Evolutionary conservation across 2,888 invertebrate species (phyloP).

Genomic region (Linnaemya tessellans): DNA sequence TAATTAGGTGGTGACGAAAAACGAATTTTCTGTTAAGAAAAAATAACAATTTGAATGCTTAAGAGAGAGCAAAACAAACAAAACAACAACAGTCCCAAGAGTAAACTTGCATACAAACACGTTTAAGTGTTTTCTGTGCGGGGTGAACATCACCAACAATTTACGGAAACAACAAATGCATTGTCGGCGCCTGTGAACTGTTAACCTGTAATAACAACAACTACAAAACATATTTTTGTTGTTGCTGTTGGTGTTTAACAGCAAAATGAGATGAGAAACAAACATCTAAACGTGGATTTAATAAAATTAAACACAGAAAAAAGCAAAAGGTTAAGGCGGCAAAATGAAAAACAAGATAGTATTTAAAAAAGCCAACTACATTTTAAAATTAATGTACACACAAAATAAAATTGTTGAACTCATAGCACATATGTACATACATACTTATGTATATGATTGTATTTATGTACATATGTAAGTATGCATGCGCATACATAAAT

Average conservation of each 20-base stretch:
- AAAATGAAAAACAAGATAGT: constrained; percentile 43
- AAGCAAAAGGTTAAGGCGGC: constrained; percentile 65
- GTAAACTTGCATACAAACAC: constrained; percentile 33
- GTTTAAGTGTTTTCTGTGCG: constrained; percentile 29
- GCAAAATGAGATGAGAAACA: constrained; percentile 50
- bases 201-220: constrained; percentile 60
- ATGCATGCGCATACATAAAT: background rate
- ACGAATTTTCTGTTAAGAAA: constrained; percentile 3
- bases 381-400: constrained; percentile 10
- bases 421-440: too few relatives aligned
- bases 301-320: constrained; percentile 53
- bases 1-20: constrained; percentile 1
- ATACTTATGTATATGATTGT: too few relatives aligned
- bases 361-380: constrained; percentile 15
- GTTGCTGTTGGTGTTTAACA: constrained; percentile 40
- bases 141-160: constrained; percentile 37
- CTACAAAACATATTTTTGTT: constrained; percentile 12
- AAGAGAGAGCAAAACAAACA: constrained; percentile 30
- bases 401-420: constrained; percentile 29
- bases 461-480: too few relatives aligned
- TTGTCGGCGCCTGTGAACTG: constrained; percentile 71
- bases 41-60: background rate
- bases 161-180: constrained; percentile 43
- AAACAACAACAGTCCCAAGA: constrained; percentile 45
- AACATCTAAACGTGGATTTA: constrained; percentile 60